A percentile compares a stretch with the other conserved stretches of the same genome.
Conservation (phyloP, 2,113 vertebrate genomes). For the Sigmodon hispidus region DNA sequence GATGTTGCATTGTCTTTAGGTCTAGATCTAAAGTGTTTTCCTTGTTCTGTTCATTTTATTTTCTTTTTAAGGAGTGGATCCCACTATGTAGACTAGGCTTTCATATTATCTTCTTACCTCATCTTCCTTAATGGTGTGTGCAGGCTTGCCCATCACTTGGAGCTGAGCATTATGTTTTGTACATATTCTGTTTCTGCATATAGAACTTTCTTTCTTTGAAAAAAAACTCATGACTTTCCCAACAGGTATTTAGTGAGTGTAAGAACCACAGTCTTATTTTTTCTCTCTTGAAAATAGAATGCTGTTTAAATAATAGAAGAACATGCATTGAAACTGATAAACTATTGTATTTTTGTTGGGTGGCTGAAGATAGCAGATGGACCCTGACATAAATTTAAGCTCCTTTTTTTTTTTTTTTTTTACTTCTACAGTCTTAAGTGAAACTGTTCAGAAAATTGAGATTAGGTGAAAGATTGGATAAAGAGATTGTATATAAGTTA, state of each 20-base stretch:
- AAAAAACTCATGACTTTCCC: neutral
- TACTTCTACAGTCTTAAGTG: neutral
- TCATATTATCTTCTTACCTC: neutral
- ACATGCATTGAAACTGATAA: neutral
- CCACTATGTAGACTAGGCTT: neutral
- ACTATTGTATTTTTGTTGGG: neutral
- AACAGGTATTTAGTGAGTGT: neutral
- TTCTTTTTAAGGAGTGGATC: neutral
- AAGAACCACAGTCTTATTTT: slow-evolving; percentile 10
- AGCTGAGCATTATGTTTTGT: neutral
- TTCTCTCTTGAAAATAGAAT: neutral
- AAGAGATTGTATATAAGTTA: neutral
- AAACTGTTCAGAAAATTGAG: neutral
- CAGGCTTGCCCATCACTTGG: neutral
- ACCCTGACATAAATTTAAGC: slow-evolving; percentile 7
- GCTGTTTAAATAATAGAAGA: neutral
- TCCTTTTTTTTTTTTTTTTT: neutral
- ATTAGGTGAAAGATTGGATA: neutral
- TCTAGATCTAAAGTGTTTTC: neutral
- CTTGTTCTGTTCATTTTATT: neutral
- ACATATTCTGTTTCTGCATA: neutral
- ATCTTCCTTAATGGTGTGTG: neutral
- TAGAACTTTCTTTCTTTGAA: slow-evolving; percentile 37
- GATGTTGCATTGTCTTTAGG: neutral
- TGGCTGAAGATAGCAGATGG: neutral